Evolutionary conservation across 1,140 invertebrate species (phyloP), one percentile per base, ranked within the genome.

Genomic region (Campoletis sonorensis): DNA sequence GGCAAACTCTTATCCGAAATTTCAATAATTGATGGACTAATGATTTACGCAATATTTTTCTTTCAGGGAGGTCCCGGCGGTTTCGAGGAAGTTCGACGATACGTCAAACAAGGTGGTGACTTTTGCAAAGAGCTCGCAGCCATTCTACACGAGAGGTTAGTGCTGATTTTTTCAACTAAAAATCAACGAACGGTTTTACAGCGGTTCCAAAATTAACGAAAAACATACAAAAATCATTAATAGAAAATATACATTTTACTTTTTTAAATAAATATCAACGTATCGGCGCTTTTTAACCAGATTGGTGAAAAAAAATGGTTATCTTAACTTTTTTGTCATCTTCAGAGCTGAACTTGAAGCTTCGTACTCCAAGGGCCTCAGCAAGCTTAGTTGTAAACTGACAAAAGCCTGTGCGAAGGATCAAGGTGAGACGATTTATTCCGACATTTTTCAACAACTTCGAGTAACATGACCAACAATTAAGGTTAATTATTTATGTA

Each of bases 71-170:
- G 95, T 84, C 96, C 97, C 91, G 97, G 97, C 91, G 97, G 97
- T 16, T 99, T 98, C 91, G 97, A 98, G 87, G 98, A 98, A 89
- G 93, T 99, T 33, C 94, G 97, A 80, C 95, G 96, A 83, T 97
- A 97, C 89, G 96, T 99, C 81, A 98, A 98, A 90, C 97, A 98
- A 90, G 97, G 97, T 23, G 96, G 96, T 67, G 98, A 99, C 89
- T 98, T 98, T 88, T 97, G 96, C 92, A 98, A 98, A 89, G 97
- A 98, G 87, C 92, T 99, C 30, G 94, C 97, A 0, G 92, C 94
- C 54, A 97, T 98, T 85, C 92, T 98, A 79, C 96, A 98, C 91
- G 98, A 99, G 93, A 96, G 97, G 97, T 98, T 92, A 82, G 23
- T 23, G 45, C 33, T 64, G 18, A 45, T 76, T 79, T 76, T 84